These are phyloP conservation scores for Mylabris sibirica DNA, from an alignment of 2,888 invertebrate species.

Conservation along the genomic window DNA sequence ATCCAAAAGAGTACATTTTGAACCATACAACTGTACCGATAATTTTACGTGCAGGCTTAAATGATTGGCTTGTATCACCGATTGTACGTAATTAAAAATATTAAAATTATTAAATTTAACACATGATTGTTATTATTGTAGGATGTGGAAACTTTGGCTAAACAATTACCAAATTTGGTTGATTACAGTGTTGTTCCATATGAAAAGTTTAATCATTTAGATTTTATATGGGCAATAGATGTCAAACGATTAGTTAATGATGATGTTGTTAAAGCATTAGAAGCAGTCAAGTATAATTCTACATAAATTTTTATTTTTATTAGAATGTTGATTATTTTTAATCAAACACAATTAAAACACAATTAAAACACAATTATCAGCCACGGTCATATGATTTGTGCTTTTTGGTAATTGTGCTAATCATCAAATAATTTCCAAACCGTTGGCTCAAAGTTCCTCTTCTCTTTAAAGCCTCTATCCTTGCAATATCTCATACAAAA, in stretches of 20 bases:
- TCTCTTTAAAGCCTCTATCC: too few species aligned
- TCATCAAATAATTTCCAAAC: too few species aligned
- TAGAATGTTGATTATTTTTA: too few species aligned
- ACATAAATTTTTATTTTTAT: too few species aligned
- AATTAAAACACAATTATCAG: too few species aligned
- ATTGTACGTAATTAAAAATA: background rate
- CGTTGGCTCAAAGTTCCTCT: too few species aligned
- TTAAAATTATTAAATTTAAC: background rate
- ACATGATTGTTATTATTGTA: constrained; percentile 8
- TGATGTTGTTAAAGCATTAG: constrained; percentile 35
- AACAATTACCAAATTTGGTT: constrained; percentile 60
- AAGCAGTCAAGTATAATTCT: background rate
- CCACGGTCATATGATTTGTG: too few species aligned
- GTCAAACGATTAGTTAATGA: constrained; percentile 58
- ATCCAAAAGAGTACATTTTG: constrained; percentile 27
- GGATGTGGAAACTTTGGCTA: constrained; percentile 63
- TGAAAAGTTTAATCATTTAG: constrained; percentile 62
- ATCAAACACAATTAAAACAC: too few species aligned
- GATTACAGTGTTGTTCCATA: constrained; percentile 46
- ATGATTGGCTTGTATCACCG: constrained; percentile 24
- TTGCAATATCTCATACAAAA: too few species aligned
- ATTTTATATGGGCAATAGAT: constrained; percentile 63
- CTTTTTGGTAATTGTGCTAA: too few species aligned
- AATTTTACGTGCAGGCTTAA: constrained; percentile 19
- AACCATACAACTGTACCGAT: constrained; percentile 26